Evolutionary conservation across 2,797 vertebrate species (phyloP), one percentile per base, ranked within the genome.

Genomic region (Naso thynnoides): DNA sequence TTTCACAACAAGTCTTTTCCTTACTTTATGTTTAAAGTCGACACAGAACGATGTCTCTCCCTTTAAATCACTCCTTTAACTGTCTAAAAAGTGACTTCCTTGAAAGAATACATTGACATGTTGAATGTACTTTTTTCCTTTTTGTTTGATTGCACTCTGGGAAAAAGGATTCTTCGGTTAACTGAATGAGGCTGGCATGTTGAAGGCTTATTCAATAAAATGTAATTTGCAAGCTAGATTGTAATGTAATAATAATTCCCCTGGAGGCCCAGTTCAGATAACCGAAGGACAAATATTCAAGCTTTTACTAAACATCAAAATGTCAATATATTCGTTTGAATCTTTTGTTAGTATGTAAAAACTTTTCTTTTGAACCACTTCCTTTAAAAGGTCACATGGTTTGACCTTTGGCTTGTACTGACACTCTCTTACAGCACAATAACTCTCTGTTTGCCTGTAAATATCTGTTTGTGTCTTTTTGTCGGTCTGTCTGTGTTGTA

Each of bases 311-410:
- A 57, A 62, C 85, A 79, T 90, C 86, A 88, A 90, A 93, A 91
- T 90, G 92, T 89, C 85, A 86, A 58, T n/a, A 70, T 86, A 80
- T 85, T 76, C 77, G 38, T 84, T 83, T 76, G 50, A 69, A 59
- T 68, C 33, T 52, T 82, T 82, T 62, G 38, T 72, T 71, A 76
- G 39, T 69, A 42, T 81, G 52, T 73, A 56, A 48, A 68, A 74
- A 41, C 54, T 27, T 56, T 84, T 73, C 57, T 57, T 86, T 87
- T 82, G 19, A 83, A 58, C 41, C 63, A 70, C 73, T 60, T 84
- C 54, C 63, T 88, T 79, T 73, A 19, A 80, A 89, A 79, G 84
- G 82, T 85, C 77, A 74, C 73, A 45, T 44, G 63, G 41, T 62
- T 74, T 86, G 76, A 88, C 79, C 76, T 82, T 84, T 76, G 82